A percentile compares a stretch with the other conserved stretches of the same genome.
These are phyloP conservation scores for Acanthurus leucopareius DNA, from an alignment of 2,797 vertebrate species.

Conservation along the genomic window DNA sequence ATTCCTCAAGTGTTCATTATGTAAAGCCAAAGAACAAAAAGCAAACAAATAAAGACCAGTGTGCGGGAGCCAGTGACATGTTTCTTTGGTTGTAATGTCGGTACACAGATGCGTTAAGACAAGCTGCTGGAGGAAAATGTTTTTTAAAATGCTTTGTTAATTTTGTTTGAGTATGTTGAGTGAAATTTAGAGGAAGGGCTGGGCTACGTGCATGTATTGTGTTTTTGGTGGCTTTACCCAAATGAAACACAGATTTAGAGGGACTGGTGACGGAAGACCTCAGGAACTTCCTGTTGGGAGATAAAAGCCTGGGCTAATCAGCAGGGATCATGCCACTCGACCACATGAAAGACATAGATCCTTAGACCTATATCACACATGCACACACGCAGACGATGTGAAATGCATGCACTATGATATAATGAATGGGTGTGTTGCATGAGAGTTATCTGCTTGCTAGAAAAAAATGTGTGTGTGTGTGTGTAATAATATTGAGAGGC, in stretches of 20 bases:
- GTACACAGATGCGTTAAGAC: background rate
- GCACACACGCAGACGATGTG: constrained; percentile 1
- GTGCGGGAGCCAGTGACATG: constrained; percentile 32
- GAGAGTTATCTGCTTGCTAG: constrained; percentile 13
- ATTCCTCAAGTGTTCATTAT: constrained; percentile 42
- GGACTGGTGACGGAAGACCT: constrained; percentile 44
- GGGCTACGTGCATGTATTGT: background rate
- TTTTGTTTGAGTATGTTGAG: constrained; percentile 9
- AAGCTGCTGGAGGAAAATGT: constrained; percentile 5
- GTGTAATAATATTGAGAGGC: constrained; percentile 65
- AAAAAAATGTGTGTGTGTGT: constrained; percentile 27
- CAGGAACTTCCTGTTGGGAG: constrained; percentile 70
- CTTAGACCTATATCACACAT: constrained; percentile 2
- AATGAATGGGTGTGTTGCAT: constrained; percentile 24
- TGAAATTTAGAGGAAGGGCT: constrained; percentile 19
- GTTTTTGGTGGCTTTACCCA: constrained; percentile 58
- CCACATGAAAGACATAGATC: constrained; percentile 61
- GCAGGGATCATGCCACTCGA: constrained; percentile 50
- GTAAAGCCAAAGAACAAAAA: constrained; percentile 65
- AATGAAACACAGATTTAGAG: constrained; percentile 72
- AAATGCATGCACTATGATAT: background rate
- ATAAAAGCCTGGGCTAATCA: constrained; percentile 68
- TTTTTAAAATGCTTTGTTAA: constrained; percentile 9
- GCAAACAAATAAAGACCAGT: constrained; percentile 71
- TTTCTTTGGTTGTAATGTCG: constrained; percentile 44